Evolutionary conservation across 2,888 invertebrate species (phyloP), one percentile per base, ranked within the genome.

Genomic region (Acleris literana): DNA sequence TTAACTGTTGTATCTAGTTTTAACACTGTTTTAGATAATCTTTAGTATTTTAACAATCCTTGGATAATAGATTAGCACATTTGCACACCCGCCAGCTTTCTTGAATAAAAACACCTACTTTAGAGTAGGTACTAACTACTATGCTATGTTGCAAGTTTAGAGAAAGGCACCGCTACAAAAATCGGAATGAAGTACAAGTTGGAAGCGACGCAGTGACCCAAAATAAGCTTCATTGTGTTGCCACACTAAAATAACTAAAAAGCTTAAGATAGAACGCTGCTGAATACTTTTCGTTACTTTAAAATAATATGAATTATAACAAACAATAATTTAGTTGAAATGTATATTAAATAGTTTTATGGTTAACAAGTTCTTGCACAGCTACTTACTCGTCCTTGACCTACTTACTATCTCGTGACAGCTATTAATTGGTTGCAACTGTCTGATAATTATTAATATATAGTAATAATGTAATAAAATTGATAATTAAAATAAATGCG

Each of bases 81-180:
- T 88, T 86, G 89, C 92, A 92, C 92, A 92, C 92, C 92, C 92
- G 91, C 92, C 92, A 92, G 92, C 92, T 92, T 92, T 92, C 91
- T 88, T 90, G 80, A 88, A 86, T 88, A 84, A 92, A 91, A 92
- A 91, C 89, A 90, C 86, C 84, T 87, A 88, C 69, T 67, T 66
- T 66, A 57, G 61, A 61, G 49, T 66, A 62, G 66, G 52, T 56
- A 66, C 61, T 56, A 64, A 68, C 63, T 68, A 88, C 84, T 88
- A 88, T 80, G 84, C 85, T 90, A 90, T 89, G 90, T 90, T 90
- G 91, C 90, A 92, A 92, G 92, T 91, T 90, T 90, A 91, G 90
- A 88, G 91, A 92, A 92, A 92, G 92, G 92, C 92, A 92, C 90
- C 89, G 90, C 88, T 87, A 91, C 83, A 87, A 88, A 88, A 88